Evolutionary conservation across 2,888 invertebrate genomes (phyloP).

Genomic region (Zaprionus obscuricornis): DNA sequence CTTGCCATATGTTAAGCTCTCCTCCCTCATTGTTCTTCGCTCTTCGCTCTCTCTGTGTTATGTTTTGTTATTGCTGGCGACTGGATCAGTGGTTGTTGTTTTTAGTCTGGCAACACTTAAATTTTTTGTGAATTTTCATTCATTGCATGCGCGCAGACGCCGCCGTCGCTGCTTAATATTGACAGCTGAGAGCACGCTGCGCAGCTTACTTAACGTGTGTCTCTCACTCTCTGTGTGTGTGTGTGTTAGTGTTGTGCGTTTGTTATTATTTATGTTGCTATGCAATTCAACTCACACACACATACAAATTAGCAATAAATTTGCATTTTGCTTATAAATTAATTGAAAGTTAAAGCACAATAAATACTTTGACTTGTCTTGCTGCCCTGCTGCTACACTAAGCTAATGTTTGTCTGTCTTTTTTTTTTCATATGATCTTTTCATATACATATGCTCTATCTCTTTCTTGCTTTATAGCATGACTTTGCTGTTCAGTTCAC

Average conservation of each 20-base stretch:
- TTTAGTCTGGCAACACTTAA: background rate
- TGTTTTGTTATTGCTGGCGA: constrained; percentile 1
- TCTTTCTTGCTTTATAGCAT: constrained; percentile 1
- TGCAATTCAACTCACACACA: background rate
- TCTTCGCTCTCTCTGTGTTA: constrained; percentile 8
- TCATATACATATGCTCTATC: constrained; percentile 1
- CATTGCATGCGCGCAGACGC: too few relatives aligned
- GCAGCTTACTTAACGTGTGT: too few relatives aligned
- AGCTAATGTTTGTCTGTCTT: constrained; percentile 2
- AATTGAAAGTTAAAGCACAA: constrained; percentile 27
- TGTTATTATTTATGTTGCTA: background rate
- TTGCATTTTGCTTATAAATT: constrained; percentile 8
- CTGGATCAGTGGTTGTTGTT: background rate
- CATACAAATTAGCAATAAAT: background rate
- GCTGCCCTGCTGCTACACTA: background rate
- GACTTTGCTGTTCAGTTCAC: constrained; percentile 3
- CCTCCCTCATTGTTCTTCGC: constrained; percentile 3
- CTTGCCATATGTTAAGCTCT: constrained; percentile 11
- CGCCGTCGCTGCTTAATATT: too few relatives aligned
- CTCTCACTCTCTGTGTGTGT: background rate
- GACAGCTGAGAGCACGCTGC: too few relatives aligned
- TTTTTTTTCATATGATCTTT: constrained; percentile 9
- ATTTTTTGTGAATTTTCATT: background rate
- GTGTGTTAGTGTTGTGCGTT: background rate
- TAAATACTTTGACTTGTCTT: constrained; percentile 8